phyloP scores from a whole-genome alignment of 2,888 invertebrate genomes.

The Teleogryllus oceanicus region DNA sequence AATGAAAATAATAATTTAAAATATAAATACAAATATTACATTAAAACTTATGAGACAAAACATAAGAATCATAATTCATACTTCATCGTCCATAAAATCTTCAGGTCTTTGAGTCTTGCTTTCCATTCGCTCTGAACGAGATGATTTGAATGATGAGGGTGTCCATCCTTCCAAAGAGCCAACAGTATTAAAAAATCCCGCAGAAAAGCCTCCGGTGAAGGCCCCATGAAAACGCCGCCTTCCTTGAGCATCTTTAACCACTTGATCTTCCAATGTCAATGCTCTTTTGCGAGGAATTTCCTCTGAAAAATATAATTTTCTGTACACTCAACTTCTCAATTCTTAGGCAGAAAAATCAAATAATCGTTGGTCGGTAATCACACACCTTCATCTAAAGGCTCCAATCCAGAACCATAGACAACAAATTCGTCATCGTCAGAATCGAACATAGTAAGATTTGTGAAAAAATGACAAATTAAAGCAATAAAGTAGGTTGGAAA shows the following conservation, averaged over 20 bases:
- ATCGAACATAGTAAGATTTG: slow-evolving; percentile 42
- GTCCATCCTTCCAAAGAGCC: slow-evolving; percentile 94
- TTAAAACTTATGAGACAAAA: neutral
- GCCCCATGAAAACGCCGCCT: slow-evolving; percentile 94
- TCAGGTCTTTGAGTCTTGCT: slow-evolving; percentile 65
- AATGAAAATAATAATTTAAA: neutral
- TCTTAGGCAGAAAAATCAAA: slow-evolving; percentile 24
- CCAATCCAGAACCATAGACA: slow-evolving; percentile 76
- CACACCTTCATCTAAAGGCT: slow-evolving; percentile 79
- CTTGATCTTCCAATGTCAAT: slow-evolving; percentile 76
- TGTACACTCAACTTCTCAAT: neutral
- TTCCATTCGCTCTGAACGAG: slow-evolving; percentile 65
- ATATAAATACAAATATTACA: neutral
- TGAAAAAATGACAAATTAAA: too few species aligned
- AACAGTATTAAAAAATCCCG: slow-evolving; percentile 95
- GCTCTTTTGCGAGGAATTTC: slow-evolving; percentile 77
- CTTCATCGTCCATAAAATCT: slow-evolving; percentile 98
- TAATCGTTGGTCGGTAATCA: slow-evolving; percentile 19
- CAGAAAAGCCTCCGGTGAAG: slow-evolving; percentile 97
- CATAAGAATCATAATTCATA: slow-evolving; percentile 39
- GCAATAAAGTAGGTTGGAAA: too few species aligned
- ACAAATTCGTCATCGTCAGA: slow-evolving; percentile 59
- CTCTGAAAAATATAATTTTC: slow-evolving; percentile 54
- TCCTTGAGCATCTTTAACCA: slow-evolving; percentile 85
- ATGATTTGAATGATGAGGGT: slow-evolving; percentile 87